Conservation (phyloP, 1,140 invertebrate genomes). For the Bombus pascuorum region DNA sequence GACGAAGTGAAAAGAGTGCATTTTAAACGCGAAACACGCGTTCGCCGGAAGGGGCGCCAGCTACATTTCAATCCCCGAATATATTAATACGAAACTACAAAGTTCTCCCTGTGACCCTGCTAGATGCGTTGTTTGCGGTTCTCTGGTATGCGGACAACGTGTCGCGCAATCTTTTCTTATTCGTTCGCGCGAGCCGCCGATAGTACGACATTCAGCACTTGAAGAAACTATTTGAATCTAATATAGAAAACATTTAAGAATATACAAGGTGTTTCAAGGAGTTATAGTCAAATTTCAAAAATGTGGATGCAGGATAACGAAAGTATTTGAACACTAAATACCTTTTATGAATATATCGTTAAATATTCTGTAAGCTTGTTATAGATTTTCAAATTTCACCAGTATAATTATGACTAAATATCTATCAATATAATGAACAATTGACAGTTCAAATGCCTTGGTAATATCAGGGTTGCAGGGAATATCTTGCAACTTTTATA, state of each 20-base stretch:
- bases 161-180: neutral
- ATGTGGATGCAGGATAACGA: neutral
- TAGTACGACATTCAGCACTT: neutral
- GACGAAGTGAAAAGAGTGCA: neutral
- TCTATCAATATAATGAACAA: no score
- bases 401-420: no score
- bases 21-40: slow-evolving; percentile 14
- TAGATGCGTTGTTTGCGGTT: neutral
- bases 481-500: no score
- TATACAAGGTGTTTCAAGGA: neutral
- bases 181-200: neutral
- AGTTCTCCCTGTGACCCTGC: neutral
- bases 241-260: neutral
- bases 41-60: neutral
- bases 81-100: slow-evolving; percentile 30
- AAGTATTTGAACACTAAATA: no score
- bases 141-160: slow-evolving; percentile 1
- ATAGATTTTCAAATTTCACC: no score
- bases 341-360: no score
- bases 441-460: no score
- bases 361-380: no score
- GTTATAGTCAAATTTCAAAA: neutral
- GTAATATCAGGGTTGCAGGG: no score
- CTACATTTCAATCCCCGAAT: slow-evolving; percentile 19
- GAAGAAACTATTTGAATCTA: neutral